These are phyloP conservation scores for Caenorhabditis virilis DNA, from an alignment of 2,888 invertebrate species.

Conservation along the genomic window DNA sequence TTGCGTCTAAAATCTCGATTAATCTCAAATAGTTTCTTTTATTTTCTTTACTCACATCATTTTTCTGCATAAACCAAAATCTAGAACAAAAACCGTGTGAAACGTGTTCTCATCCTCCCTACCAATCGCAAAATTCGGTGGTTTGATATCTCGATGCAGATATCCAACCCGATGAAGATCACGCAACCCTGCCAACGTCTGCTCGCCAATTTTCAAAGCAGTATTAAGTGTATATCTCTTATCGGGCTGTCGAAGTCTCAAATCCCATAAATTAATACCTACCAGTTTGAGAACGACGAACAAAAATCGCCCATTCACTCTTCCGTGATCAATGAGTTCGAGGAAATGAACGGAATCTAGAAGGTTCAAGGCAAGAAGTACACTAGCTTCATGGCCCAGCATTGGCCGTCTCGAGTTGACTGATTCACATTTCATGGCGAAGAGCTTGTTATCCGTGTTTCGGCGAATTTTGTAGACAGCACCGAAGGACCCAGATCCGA, in stretches of 20 bases:
- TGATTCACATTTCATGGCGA: constrained; percentile 57
- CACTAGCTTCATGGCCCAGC: constrained; percentile 37
- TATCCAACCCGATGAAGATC: constrained; percentile 46
- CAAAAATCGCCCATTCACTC: constrained; percentile 39
- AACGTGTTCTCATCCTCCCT: constrained; percentile 24
- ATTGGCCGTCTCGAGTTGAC: constrained; percentile 36
- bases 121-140: constrained; percentile 48
- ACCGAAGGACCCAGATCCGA: constrained; percentile 59
- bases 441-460: constrained; percentile 18
- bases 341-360: constrained; percentile 54
- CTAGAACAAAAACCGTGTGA: constrained; percentile 39
- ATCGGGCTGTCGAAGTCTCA: constrained; percentile 36
- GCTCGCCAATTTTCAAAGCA: constrained; percentile 36
- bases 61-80: constrained; percentile 41
- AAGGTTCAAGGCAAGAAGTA: constrained; percentile 41
- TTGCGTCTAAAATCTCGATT: too few relatives aligned
- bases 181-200: constrained; percentile 40
- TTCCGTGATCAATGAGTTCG: constrained; percentile 48
- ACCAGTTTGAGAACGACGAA: constrained; percentile 55
- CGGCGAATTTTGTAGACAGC: constrained; percentile 47
- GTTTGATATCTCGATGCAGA: constrained; percentile 44
- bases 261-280: constrained; percentile 59
- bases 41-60: too few relatives aligned
- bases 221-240: constrained; percentile 30
- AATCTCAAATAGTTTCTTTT: too few relatives aligned